These are phyloP conservation scores for Channa striata DNA, from an alignment of 2,797 vertebrate genomes.

Conservation along the genomic window DNA sequence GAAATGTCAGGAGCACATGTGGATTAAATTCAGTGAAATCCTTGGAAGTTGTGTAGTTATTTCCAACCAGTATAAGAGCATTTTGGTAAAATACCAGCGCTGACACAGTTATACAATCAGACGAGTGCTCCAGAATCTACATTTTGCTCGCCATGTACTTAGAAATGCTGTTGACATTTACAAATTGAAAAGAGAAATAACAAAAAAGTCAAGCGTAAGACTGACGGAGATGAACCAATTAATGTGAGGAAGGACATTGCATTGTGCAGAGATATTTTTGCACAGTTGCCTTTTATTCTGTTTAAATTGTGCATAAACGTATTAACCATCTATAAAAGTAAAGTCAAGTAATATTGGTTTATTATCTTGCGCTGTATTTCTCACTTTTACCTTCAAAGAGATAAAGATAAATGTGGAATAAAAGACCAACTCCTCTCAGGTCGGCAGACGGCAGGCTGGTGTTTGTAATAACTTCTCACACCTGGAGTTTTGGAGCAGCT, in stretches of 20 bases:
- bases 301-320: too few species aligned
- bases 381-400: neutral
- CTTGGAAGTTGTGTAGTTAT: neutral
- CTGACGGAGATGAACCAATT: too few species aligned
- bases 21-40: constrained; percentile 44
- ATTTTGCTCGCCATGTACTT: too few species aligned
- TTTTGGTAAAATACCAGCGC: neutral
- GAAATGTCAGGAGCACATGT: constrained; percentile 3
- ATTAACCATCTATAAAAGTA: too few species aligned
- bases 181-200: too few species aligned
- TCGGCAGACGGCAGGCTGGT: neutral
- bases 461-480: constrained; percentile 1
- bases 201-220: too few species aligned
- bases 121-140: too few species aligned
- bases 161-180: too few species aligned
- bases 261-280: too few species aligned
- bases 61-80: neutral
- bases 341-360: too few species aligned
- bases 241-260: too few species aligned
- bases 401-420: neutral
- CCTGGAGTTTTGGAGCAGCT: neutral
- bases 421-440: neutral
- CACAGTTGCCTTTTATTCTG: too few species aligned
- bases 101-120: neutral
- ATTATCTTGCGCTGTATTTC: neutral